Evolutionary conservation across 2,797 vertebrate genomes (phyloP).

Genomic region (Dendrocincla tyrannina): DNA sequence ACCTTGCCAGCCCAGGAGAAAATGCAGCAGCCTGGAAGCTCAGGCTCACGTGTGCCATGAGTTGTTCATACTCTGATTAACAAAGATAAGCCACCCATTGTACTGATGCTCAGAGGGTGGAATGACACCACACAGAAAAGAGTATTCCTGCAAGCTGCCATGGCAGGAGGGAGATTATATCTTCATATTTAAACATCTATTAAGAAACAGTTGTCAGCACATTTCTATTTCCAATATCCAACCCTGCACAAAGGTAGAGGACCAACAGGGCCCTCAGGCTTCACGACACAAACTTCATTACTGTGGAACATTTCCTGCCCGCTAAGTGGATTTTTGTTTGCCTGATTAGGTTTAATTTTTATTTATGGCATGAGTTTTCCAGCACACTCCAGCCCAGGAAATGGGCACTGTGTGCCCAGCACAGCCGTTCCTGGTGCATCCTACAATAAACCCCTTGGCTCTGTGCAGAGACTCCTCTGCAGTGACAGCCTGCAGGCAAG

Average conservation of each 20-base stretch:
- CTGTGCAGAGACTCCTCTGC: neutral
- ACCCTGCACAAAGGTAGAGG: neutral
- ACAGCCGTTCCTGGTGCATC: neutral
- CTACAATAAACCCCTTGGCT: neutral
- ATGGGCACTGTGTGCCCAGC: neutral
- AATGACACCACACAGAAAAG: neutral
- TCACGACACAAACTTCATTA: constrained; percentile 2
- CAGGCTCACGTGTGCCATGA: neutral
- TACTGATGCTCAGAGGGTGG: neutral
- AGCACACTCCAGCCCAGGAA: neutral
- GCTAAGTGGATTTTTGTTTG: neutral
- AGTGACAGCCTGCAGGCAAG: neutral
- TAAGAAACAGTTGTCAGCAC: neutral
- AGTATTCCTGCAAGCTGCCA: neutral
- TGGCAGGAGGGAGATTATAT: neutral
- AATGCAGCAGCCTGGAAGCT: neutral
- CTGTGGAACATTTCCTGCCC: constrained; percentile 22
- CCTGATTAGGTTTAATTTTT: constrained; percentile 8
- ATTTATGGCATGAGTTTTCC: neutral
- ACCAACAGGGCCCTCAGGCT: neutral
- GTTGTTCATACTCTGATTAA: neutral
- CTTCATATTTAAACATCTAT: neutral
- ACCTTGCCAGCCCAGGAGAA: neutral
- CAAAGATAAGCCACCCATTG: neutral
- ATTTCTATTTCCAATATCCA: neutral